Percentiles rank a stretch among this genome's conserved stretches.
Evolutionary conservation across 2,113 vertebrate genomes (phyloP).

Genomic region (Oreotrochilus melanogaster): DNA sequence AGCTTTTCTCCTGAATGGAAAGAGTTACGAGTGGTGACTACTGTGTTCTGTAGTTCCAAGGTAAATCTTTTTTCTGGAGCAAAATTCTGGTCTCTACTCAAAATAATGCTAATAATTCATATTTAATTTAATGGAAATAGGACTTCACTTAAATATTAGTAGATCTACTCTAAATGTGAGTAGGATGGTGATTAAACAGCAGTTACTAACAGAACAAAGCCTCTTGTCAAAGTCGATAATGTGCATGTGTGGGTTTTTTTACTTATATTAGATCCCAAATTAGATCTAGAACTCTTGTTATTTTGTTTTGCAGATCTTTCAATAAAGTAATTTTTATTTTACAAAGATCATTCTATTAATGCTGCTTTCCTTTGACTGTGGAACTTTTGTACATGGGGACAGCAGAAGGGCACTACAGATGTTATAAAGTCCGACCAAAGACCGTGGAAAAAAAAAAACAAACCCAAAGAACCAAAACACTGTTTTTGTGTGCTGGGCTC

Average conservation of each 20-base stretch:
- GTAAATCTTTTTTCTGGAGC: background rate
- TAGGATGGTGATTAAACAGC: constrained; percentile 4
- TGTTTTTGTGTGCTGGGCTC: background rate
- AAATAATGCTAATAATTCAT: background rate
- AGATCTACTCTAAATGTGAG: background rate
- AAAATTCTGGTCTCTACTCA: background rate
- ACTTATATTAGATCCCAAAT: background rate
- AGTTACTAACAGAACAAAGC: constrained; percentile 9
- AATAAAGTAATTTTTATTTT: background rate
- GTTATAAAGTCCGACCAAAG: background rate
- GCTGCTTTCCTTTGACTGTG: background rate
- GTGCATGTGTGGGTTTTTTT: background rate
- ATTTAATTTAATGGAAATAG: background rate
- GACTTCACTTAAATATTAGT: background rate
- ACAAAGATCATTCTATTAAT: background rate
- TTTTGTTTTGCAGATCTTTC: background rate
- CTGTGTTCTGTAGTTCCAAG: background rate
- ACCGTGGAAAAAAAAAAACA: background rate
- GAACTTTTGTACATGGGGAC: background rate
- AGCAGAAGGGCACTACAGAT: background rate
- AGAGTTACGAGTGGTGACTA: background rate
- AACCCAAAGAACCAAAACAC: background rate
- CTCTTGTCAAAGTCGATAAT: background rate
- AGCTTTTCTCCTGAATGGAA: background rate
- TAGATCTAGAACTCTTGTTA: background rate